phyloP scores from a whole-genome alignment of 2,888 invertebrate species.

The Callyntrura guangdongensis region DNA sequence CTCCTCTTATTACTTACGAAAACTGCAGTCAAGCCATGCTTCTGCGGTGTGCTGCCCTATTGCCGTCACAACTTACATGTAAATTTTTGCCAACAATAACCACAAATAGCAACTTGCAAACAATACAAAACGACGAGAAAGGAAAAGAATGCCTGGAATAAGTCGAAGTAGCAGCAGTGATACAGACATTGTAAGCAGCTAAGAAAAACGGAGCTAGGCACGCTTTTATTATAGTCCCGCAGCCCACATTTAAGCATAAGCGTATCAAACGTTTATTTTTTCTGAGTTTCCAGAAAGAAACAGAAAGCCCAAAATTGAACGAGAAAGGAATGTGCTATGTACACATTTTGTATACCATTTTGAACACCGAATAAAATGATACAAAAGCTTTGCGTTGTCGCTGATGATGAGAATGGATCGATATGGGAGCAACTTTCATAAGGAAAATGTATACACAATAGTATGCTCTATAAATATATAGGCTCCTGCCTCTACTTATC shows the following conservation, averaged over 20 bases:
- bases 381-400: slow-evolving; percentile 4
- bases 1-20: slow-evolving; percentile 7
- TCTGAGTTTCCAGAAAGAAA: slow-evolving; percentile 4
- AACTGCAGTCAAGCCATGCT: slow-evolving; percentile 7
- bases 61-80: not conserved
- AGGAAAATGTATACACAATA: slow-evolving; percentile 8
- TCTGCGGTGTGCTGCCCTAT: not conserved
- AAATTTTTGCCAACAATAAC: slow-evolving; percentile 53
- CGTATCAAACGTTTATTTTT: not conserved
- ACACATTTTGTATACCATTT: not conserved
- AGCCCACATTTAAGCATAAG: not conserved
- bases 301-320: not conserved
- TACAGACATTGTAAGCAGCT: not conserved
- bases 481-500: not conserved
- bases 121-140: not conserved
- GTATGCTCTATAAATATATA: slow-evolving; percentile 10
- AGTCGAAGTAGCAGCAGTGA: not conserved
- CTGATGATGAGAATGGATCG: slow-evolving; percentile 63
- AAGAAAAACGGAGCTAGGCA: not conserved
- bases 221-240: not conserved
- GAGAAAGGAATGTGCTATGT: not conserved
- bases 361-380: slow-evolving; percentile 1
- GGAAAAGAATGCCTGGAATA: slow-evolving; percentile 6
- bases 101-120: slow-evolving; percentile 42
- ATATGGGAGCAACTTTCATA: slow-evolving; percentile 71